Evolutionary conservation across 2,888 invertebrate genomes (phyloP).

Genomic region (Sinodicranocentrus sp.): DNA sequence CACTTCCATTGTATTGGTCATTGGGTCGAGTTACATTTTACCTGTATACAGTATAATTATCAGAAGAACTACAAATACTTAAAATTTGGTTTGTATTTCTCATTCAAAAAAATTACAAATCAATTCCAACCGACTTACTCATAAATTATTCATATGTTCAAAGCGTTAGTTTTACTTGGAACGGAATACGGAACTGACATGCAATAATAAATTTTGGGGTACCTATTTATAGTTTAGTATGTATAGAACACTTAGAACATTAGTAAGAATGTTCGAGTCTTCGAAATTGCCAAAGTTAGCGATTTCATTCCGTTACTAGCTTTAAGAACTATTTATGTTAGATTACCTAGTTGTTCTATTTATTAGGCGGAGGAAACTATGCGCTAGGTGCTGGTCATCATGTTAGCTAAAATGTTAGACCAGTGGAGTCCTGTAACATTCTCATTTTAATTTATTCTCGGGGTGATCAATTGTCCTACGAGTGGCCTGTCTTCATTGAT

Average conservation of each 20-base stretch:
- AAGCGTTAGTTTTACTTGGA: conserved; percentile 31
- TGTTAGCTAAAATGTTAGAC: conserved; percentile 30
- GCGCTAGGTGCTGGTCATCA: conserved; percentile 66
- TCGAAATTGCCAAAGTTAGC: conserved; percentile 71
- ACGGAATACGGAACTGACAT: conserved; percentile 66
- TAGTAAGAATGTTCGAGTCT: conserved; percentile 65
- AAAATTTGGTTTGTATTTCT: background rate
- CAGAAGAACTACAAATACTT: too few species aligned
- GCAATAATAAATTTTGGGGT: conserved; percentile 68
- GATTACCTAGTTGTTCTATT: background rate
- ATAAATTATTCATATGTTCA: conserved; percentile 15
- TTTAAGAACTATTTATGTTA: conserved; percentile 26
- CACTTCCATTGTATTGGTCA: background rate
- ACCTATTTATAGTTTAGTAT: conserved; percentile 61
- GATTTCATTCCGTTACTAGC: conserved; percentile 63
- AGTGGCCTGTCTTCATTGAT: background rate
- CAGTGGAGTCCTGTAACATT: conserved; percentile 65
- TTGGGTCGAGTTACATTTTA: too few species aligned
- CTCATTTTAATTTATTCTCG: conserved; percentile 54
- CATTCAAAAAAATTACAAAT: conserved; percentile 15
- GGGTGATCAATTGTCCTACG: conserved; percentile 22
- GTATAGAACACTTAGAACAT: conserved; percentile 50
- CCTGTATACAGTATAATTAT: too few species aligned
- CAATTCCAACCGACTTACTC: background rate
- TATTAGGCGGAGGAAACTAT: conserved; percentile 41